A percentile compares a stretch with the other conserved stretches of the same genome.
Conservation (phyloP, 2,888 invertebrate genomes). For the Lasioglossum lativentre region DNA sequence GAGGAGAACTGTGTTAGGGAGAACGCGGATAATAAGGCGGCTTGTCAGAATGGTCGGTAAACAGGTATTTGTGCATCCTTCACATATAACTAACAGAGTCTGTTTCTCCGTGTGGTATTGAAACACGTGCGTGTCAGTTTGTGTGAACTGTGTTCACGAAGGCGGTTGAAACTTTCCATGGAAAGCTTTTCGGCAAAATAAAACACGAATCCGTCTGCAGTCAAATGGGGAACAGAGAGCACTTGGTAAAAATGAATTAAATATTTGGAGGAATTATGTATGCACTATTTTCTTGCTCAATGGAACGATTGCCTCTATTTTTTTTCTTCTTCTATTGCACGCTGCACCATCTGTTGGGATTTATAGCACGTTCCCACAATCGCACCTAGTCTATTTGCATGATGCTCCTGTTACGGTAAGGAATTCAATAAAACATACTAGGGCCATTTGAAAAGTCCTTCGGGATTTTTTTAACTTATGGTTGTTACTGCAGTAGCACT, state of each 20-base stretch:
- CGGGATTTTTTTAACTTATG: background rate
- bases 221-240: slow-evolving; percentile 36
- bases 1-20: slow-evolving; percentile 58
- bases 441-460: background rate
- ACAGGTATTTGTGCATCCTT: slow-evolving; percentile 67
- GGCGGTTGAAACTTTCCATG: slow-evolving; percentile 53
- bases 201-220: slow-evolving; percentile 51
- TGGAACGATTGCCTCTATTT: background rate
- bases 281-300: slow-evolving; percentile 16
- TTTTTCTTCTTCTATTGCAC: background rate
- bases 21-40: slow-evolving; percentile 69
- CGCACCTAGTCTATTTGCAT: background rate
- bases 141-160: slow-evolving; percentile 48
- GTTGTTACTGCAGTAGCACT: too few species aligned
- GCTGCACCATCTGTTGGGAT: background rate
- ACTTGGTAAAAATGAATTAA: slow-evolving; percentile 54
- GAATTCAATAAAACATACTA: background rate
- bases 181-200: slow-evolving; percentile 53
- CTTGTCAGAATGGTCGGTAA: slow-evolving; percentile 82
- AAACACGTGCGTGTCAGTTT: slow-evolving; percentile 56
- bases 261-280: slow-evolving; percentile 31
- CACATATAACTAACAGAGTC: slow-evolving; percentile 63
- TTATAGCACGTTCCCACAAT: slow-evolving; percentile 2
- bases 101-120: slow-evolving; percentile 63
- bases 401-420: background rate